phyloP scores from a whole-genome alignment of 2,113 vertebrate genomes.

The Alethe diademata region DNA sequence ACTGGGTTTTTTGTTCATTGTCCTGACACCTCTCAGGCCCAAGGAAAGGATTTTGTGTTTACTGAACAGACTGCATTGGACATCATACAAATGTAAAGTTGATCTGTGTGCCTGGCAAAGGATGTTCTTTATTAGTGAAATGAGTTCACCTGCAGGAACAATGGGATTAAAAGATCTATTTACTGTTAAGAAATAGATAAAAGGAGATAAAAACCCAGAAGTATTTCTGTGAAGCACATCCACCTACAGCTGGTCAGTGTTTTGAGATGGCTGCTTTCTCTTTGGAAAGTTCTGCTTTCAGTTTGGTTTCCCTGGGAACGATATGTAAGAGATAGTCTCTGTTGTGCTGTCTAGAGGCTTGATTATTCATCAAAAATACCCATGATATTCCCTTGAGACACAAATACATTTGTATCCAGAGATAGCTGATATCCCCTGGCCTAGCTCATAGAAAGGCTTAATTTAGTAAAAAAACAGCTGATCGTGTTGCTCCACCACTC shows the following conservation, averaged over 20 bases:
- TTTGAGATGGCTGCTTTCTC: neutral
- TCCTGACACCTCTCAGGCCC: neutral
- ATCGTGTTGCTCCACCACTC: neutral
- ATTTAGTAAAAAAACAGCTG: neutral
- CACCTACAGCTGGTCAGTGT: conserved; percentile 21
- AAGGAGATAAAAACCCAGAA: neutral
- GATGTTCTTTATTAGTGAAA: neutral
- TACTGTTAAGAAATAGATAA: neutral
- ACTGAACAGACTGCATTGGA: neutral
- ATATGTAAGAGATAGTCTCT: conserved; percentile 19
- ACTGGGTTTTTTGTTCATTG: neutral
- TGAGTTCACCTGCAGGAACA: neutral
- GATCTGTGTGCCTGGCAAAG: neutral
- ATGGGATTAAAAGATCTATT: neutral
- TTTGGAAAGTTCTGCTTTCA: conserved; percentile 49
- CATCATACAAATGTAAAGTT: neutral
- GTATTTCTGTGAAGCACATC: conserved; percentile 1
- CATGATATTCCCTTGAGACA: conserved; percentile 4
- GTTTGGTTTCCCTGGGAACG: conserved; percentile 46
- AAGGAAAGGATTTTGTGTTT: neutral
- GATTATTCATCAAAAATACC: conserved; percentile 37
- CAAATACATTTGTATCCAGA: neutral
- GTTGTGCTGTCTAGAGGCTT: conserved; percentile 12
- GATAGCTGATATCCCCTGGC: conserved; percentile 36
- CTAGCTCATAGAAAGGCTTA: neutral